Conservation (phyloP, 2,797 vertebrate genomes). For the Gymnothorax reevesii region DNA sequence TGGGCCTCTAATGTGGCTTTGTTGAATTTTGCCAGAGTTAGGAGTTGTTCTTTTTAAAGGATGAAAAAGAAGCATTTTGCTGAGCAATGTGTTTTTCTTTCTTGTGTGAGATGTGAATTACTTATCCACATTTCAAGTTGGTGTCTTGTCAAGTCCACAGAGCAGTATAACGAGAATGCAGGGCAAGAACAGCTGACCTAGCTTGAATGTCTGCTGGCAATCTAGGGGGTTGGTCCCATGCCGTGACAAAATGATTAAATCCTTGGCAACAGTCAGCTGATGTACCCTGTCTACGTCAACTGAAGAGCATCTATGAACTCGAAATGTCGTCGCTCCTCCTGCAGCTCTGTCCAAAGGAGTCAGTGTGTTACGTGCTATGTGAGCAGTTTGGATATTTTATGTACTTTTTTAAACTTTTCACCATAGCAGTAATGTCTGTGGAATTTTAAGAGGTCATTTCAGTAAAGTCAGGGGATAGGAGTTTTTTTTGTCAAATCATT, state of each 20-base stretch:
- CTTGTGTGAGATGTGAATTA: constrained; percentile 57
- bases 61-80: constrained; percentile 39
- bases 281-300: neutral
- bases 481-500: neutral
- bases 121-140: constrained; percentile 59
- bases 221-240: constrained; percentile 54
- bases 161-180: constrained; percentile 32
- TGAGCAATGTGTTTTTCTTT: constrained; percentile 47
- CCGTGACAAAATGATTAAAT: constrained; percentile 57
- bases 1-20: neutral
- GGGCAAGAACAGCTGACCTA: constrained; percentile 57
- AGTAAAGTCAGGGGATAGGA: neutral
- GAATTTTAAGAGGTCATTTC: neutral
- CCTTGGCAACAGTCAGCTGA: constrained; percentile 36
- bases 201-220: constrained; percentile 54
- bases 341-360: neutral
- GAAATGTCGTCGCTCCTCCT: neutral
- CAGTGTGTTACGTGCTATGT: neutral
- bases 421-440: neutral
- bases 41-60: constrained; percentile 17
- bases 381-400: neutral
- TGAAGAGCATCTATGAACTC: neutral
- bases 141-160: constrained; percentile 52
- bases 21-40: neutral
- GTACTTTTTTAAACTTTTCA: neutral